Conservation (phyloP, 35 echinoderm and acorn worm genomes). For the Patiria miniata region DNA sequence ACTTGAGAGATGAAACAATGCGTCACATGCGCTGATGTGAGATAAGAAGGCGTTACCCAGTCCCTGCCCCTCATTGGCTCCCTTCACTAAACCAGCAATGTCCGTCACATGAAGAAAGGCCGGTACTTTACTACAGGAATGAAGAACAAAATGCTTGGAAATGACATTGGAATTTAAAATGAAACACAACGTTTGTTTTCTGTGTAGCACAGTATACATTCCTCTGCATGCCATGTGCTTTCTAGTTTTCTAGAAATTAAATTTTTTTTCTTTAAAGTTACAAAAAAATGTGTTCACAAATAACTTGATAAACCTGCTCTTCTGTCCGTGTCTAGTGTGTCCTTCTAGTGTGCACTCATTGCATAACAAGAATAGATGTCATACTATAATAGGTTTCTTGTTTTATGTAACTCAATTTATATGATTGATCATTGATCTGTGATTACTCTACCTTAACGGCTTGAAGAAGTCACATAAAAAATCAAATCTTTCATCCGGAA, state of each 20-base stretch:
- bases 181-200: not conserved
- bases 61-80: slow-evolving; percentile 89
- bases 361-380: too few relatives aligned
- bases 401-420: too few relatives aligned
- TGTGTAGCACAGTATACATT: not conserved
- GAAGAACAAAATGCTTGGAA: not conserved
- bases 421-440: too few relatives aligned
- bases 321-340: too few relatives aligned
- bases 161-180: not conserved
- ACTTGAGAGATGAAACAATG: slow-evolving; percentile 89
- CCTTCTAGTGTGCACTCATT: too few relatives aligned
- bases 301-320: too few relatives aligned
- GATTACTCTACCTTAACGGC: slow-evolving; percentile 63
- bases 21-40: slow-evolving; percentile 94
- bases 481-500: slow-evolving; percentile 89
- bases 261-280: too few relatives aligned
- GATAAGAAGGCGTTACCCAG: slow-evolving; percentile 95
- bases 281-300: too few relatives aligned
- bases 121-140: slow-evolving; percentile 82
- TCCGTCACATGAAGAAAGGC: slow-evolving; percentile 91
- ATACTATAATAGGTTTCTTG: too few relatives aligned
- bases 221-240: not conserved
- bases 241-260: too few relatives aligned
- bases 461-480: slow-evolving; percentile 79
- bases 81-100: slow-evolving; percentile 89